Evolutionary conservation across 2,113 vertebrate genomes (phyloP).

Genomic region (Megaleporinus macrocephalus): DNA sequence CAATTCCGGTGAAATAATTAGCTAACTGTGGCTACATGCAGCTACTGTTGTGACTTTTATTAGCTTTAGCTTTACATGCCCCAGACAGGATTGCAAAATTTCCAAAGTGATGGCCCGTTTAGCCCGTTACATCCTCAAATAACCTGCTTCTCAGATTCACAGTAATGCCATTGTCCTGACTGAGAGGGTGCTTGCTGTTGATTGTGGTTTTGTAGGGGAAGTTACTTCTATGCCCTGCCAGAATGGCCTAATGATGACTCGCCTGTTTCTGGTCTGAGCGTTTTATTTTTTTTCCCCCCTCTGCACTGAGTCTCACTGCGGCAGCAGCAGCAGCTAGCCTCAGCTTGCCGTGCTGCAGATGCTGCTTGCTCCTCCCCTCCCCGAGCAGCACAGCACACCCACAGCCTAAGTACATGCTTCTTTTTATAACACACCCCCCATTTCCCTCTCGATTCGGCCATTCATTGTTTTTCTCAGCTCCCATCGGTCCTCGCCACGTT

Average conservation of each 20-base stretch:
- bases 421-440: conserved; percentile 23
- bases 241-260: conserved; percentile 58
- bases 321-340: conserved; percentile 38
- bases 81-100: neutral
- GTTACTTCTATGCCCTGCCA: conserved; percentile 14
- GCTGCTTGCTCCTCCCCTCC: conserved; percentile 38
- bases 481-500: neutral
- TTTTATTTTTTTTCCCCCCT: conserved; percentile 45
- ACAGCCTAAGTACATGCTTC: conserved; percentile 51
- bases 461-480: conserved; percentile 7
- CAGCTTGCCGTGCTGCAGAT: conserved; percentile 40
- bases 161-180: neutral
- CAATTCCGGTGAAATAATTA: no score
- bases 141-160: neutral
- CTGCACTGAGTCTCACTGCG: conserved; percentile 50
- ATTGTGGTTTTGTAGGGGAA: conserved; percentile 33
- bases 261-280: conserved; percentile 57
- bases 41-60: no score
- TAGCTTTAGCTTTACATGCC: neutral
- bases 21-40: no score
- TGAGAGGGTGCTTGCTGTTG: conserved; percentile 16
- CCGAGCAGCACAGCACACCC: conserved; percentile 39
- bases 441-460: neutral
- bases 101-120: neutral
- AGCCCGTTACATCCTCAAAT: neutral